Base-by-base conservation (phyloP, 2,888 invertebrate species). In the Liodrosophila aerea region DNA sequence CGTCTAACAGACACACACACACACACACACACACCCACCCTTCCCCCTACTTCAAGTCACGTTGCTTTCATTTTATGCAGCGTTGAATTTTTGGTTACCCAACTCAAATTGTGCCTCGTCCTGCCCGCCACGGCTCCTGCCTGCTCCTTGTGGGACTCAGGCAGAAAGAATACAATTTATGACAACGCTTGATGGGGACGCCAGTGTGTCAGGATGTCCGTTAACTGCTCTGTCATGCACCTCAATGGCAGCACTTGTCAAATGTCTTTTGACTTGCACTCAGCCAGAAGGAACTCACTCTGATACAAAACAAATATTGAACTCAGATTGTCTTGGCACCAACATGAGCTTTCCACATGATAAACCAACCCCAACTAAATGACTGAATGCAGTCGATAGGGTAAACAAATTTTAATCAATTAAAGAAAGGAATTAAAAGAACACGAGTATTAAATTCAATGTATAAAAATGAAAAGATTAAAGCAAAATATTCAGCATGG, bases 1-100 rank as follows among this genome's bases (percentile, higher is more conserved):
- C 54, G 36, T 46, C 62, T 39, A 36, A 7, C 15, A 1, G 18
- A 15, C 5, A 8, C 7, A 15, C 33, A 8, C 8, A 31, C 11
- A 31, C 31, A 11, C 51, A 7, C 1, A n/a, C 9, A 34, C 30
- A 7, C 36, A 12, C 16, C 15, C 27, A 12, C 18, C 30, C 22
- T 15, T 12, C 31, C 33, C 39, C n/a, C n/a, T n/a, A n/a, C n/a
- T n/a, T n/a, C n/a, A n/a, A n/a, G n/a, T n/a, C n/a, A n/a, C n/a
- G n/a, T n/a, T 43, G 46, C 49, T 40, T 64, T 66, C 51, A 73
- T 68, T 76, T 73, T 71, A 63, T 68, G 68, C 68, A 76, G 76
- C 57, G 80, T 68, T 71, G 72, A 71, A 57, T 30, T 27, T 36
- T 51, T n/a, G 50, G 16, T 30, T 53, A 69, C 69, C 69, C 64